These are phyloP conservation scores for Microcebus tavaratra DNA, from an alignment of 2,113 vertebrate genomes.

Conservation along the genomic window DNA sequence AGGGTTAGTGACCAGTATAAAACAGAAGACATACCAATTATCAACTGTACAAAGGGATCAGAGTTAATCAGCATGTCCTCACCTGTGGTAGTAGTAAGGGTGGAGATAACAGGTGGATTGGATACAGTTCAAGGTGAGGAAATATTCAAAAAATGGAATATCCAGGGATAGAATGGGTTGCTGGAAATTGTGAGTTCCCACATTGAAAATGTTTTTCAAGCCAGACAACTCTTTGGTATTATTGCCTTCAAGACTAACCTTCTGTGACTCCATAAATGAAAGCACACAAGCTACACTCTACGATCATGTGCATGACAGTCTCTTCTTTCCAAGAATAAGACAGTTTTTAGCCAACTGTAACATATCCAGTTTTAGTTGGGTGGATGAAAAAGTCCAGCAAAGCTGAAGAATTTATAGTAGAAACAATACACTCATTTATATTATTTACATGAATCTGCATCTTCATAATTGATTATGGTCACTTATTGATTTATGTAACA, in stretches of 20 bases:
- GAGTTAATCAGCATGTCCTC: background rate
- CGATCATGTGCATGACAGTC: no score
- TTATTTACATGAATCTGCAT: background rate
- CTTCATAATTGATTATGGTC: background rate
- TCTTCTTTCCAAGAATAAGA: background rate
- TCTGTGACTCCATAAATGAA: no score
- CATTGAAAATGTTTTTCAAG: fast-evolving
- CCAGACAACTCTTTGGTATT: no score
- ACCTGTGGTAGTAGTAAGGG: fast-evolving
- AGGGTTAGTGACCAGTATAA: background rate
- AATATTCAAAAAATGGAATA: background rate
- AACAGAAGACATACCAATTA: background rate
- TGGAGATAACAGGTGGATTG: background rate
- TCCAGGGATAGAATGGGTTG: no score
- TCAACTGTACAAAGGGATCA: background rate
- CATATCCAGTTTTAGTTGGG: background rate
- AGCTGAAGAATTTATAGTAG: background rate
- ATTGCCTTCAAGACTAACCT: background rate
- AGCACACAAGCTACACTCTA: background rate
- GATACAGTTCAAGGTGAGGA: background rate
- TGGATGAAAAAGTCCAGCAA: background rate
- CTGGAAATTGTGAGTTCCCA: background rate
- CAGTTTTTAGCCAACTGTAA: background rate
- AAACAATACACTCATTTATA: background rate
- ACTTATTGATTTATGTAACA: background rate